phyloP scores from a whole-genome alignment of 2,797 vertebrate genomes.

The Sitta carolinensis region DNA sequence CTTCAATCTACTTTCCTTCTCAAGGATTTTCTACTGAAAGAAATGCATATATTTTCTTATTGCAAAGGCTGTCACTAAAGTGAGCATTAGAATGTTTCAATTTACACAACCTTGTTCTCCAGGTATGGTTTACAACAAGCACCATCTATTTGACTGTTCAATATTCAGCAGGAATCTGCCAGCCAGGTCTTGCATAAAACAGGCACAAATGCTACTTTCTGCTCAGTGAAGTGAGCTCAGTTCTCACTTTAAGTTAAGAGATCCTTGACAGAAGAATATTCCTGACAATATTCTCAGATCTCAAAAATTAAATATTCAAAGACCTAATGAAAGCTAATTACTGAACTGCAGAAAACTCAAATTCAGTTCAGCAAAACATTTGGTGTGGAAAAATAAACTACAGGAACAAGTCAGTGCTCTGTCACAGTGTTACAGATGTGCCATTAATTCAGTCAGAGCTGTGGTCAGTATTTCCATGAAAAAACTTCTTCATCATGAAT shows the following conservation, averaged over 20 bases:
- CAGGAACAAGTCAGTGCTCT: background rate
- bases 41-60: background rate
- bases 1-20: background rate
- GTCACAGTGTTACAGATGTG: slow-evolving; percentile 1
- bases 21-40: background rate
- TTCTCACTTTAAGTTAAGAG: background rate
- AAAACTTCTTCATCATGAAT: background rate
- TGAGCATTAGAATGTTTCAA: background rate
- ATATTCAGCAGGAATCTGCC: background rate
- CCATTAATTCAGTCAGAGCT: slow-evolving; percentile 12
- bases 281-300: background rate
- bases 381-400: slow-evolving; percentile 20
- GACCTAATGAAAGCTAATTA: background rate
- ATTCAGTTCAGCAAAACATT: background rate
- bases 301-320: slow-evolving; percentile 8
- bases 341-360: background rate
- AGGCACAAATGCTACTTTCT: background rate
- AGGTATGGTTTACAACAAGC: background rate
- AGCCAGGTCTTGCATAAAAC: background rate
- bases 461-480: background rate
- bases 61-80: background rate
- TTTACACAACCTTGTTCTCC: background rate
- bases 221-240: background rate
- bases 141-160: background rate
- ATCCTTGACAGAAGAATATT: background rate